These are phyloP conservation scores for Andrena dorsata DNA, from an alignment of 2,888 invertebrate genomes.

Conservation along the genomic window DNA sequence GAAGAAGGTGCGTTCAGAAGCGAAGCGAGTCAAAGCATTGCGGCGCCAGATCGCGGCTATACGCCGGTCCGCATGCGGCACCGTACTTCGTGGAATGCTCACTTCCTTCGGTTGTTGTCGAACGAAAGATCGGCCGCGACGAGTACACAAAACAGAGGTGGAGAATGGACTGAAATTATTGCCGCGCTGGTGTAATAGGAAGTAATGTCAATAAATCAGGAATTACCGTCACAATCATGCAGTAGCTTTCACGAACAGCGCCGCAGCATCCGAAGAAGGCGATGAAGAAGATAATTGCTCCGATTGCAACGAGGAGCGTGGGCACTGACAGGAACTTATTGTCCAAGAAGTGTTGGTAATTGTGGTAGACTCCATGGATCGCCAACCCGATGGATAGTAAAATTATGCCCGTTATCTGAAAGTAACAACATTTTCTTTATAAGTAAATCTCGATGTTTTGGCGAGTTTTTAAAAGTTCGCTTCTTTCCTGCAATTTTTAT, in stretches of 20 bases:
- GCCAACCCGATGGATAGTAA: slow-evolving; percentile 91
- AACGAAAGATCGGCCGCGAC: too few relatives aligned
- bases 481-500: neutral
- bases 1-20: too few relatives aligned
- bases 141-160: too few relatives aligned
- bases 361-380: slow-evolving; percentile 88
- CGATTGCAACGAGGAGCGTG: slow-evolving; percentile 87
- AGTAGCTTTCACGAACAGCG: slow-evolving; percentile 93
- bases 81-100: too few relatives aligned
- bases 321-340: slow-evolving; percentile 91
- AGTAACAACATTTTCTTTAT: slow-evolving; percentile 9
- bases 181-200: neutral
- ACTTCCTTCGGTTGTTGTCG: too few relatives aligned
- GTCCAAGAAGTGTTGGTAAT: slow-evolving; percentile 89
- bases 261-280: slow-evolving; percentile 96
- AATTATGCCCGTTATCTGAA: slow-evolving; percentile 92
- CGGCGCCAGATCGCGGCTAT: too few relatives aligned
- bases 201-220: neutral
- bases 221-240: slow-evolving; percentile 92
- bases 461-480: neutral
- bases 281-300: slow-evolving; percentile 90
- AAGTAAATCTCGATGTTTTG: too few relatives aligned
- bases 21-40: too few relatives aligned
- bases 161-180: neutral
- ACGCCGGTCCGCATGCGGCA: too few relatives aligned